phyloP scores from a whole-genome alignment of 2,888 invertebrate genomes.

The Trisateles emortualis region DNA sequence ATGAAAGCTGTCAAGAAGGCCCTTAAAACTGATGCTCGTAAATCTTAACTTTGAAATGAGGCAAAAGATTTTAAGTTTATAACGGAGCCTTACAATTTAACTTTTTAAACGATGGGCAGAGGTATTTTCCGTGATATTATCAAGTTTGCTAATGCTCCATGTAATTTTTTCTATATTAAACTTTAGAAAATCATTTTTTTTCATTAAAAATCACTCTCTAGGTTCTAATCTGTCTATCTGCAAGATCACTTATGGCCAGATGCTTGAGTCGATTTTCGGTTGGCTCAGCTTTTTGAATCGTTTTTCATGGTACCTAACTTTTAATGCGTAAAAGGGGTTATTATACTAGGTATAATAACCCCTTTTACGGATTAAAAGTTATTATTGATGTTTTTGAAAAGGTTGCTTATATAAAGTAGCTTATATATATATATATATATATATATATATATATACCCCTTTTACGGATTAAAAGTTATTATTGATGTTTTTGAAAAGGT shows the following conservation, averaged over 20 bases:
- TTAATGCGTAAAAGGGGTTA: slow-evolving; percentile 15
- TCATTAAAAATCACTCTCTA: slow-evolving; percentile 8
- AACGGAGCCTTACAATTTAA: slow-evolving; percentile 1
- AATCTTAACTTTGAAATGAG: slow-evolving; percentile 32
- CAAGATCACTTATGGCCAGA: slow-evolving; percentile 2
- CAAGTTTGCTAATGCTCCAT: slow-evolving; percentile 11
- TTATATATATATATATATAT: too few relatives aligned
- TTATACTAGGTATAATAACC: too few relatives aligned
- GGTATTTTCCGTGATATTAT: slow-evolving; percentile 10
- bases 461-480: slow-evolving; percentile 16
- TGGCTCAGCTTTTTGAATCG: slow-evolving; percentile 1
- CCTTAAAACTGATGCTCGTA: slow-evolving; percentile 1
- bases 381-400: slow-evolving; percentile 6
- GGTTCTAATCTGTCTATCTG: slow-evolving; percentile 7
- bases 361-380: slow-evolving; percentile 15
- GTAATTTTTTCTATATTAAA: slow-evolving; percentile 9
- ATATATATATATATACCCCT: too few relatives aligned
- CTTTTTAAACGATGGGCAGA: slow-evolving; percentile 4
- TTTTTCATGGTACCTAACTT: slow-evolving; percentile 9
- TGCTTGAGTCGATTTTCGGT: slow-evolving; percentile 12
- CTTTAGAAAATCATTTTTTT: slow-evolving; percentile 7
- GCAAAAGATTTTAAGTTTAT: slow-evolving; percentile 10
- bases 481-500: slow-evolving; percentile 1
- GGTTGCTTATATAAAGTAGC: too few relatives aligned
- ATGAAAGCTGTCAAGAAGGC: slow-evolving; percentile 1